phyloP scores from a whole-genome alignment of 2,797 vertebrate species.

The Orientallactaga sibirica region DNA sequence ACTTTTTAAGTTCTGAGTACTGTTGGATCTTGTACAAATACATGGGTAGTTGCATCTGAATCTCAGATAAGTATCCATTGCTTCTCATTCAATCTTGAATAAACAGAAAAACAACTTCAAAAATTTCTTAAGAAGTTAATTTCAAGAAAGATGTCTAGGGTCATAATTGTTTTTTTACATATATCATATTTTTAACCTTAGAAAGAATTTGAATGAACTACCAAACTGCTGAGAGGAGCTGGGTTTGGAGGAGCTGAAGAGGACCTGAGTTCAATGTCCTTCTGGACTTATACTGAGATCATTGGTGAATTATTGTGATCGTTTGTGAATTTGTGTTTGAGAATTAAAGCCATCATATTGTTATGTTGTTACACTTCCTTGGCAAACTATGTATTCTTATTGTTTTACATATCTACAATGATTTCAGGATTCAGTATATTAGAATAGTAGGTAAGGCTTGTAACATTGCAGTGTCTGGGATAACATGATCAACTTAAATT shows the following conservation, averaged over 20 bases:
- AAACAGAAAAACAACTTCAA: neutral
- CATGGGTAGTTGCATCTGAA: neutral
- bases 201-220: neutral
- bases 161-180: neutral
- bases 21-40: neutral
- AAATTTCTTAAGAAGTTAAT: neutral
- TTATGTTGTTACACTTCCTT: neutral
- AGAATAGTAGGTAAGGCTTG: neutral
- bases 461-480: constrained; percentile 2
- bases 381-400: neutral
- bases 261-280: neutral
- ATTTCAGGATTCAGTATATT: constrained; percentile 22
- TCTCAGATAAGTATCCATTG: neutral
- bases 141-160: neutral
- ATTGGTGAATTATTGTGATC: neutral
- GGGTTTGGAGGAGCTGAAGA: too few species aligned
- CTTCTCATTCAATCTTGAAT: neutral
- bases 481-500: neutral
- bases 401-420: constrained; percentile 39
- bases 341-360: neutral
- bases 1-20: neutral
- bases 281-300: neutral
- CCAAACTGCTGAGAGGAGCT: neutral
- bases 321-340: neutral
- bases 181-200: neutral